Percentiles rank a stretch among this genome's conserved stretches.
Conservation (phyloP, 2,113 vertebrate species). For the Natator depressus region DNA sequence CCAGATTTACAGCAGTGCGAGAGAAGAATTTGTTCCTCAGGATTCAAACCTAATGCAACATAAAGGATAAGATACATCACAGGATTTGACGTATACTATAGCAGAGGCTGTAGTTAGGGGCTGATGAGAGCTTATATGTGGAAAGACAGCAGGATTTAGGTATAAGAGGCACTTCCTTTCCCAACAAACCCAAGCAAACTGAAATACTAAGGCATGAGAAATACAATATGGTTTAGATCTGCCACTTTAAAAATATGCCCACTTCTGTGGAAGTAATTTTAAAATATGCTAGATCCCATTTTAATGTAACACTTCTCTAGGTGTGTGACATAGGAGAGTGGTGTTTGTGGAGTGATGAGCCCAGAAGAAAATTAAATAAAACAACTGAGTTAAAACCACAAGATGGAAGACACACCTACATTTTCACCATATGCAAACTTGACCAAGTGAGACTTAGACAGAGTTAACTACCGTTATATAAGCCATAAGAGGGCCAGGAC, state of each 20-base stretch:
- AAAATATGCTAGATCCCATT: not conserved
- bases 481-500: not conserved
- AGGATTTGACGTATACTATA: accelerated
- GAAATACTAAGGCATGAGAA: not conserved
- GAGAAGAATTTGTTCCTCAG: not conserved
- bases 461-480: not conserved
- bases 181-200: not conserved
- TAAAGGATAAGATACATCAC: not conserved
- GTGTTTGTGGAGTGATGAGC: not conserved
- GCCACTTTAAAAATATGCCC: not conserved
- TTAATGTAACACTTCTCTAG: not conserved
- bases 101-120: not conserved
- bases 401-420: not conserved
- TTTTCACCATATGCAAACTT: not conserved
- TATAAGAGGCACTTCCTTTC: not conserved
- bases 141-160: accelerated
- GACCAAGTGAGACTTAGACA: not conserved
- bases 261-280: accelerated
- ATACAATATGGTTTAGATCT: not conserved
- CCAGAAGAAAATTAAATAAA: not conserved
- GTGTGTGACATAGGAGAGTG: not conserved
- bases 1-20: not conserved
- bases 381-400: accelerated
- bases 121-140: not conserved
- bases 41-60: not conserved